Percentiles rank a stretch among this genome's conserved stretches.
Evolutionary conservation across 2,888 invertebrate genomes (phyloP).

Genomic region (Steinernema scapterisci): DNA sequence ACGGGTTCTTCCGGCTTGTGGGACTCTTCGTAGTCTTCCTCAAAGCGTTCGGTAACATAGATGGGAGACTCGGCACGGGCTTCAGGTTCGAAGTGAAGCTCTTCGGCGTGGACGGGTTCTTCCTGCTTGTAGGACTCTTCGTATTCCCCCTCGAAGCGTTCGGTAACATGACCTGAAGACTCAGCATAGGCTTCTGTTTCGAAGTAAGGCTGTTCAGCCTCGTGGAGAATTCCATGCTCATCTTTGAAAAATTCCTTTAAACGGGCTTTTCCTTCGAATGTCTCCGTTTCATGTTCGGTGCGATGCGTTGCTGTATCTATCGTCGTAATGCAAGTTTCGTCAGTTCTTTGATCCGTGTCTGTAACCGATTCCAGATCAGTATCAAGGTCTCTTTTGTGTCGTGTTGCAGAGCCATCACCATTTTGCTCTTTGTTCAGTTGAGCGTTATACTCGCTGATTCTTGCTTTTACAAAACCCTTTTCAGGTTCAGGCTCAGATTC

Average conservation of each 20-base stretch:
- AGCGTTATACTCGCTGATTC: not conserved
- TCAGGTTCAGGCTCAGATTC: not conserved
- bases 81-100: not conserved
- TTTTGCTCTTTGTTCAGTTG: not conserved
- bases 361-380: not conserved
- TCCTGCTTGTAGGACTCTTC: not conserved
- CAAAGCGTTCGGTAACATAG: not conserved
- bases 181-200: not conserved
- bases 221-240: not conserved
- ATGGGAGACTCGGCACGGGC: not conserved
- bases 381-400: slow-evolving; percentile 32
- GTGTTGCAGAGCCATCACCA: slow-evolving; percentile 34
- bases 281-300: too few species aligned
- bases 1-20: not conserved
- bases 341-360: too few species aligned
- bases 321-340: too few species aligned
- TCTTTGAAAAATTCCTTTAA: not conserved
- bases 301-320: too few species aligned
- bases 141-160: not conserved
- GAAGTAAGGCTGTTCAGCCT: not conserved
- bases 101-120: not conserved
- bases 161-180: not conserved
- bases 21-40: not conserved
- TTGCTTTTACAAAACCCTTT: slow-evolving; percentile 18
- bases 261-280: not conserved